Evolutionary conservation across 2,113 vertebrate species (phyloP), one percentile per base, ranked within the genome.

Genomic region (Spea bombifrons): DNA sequence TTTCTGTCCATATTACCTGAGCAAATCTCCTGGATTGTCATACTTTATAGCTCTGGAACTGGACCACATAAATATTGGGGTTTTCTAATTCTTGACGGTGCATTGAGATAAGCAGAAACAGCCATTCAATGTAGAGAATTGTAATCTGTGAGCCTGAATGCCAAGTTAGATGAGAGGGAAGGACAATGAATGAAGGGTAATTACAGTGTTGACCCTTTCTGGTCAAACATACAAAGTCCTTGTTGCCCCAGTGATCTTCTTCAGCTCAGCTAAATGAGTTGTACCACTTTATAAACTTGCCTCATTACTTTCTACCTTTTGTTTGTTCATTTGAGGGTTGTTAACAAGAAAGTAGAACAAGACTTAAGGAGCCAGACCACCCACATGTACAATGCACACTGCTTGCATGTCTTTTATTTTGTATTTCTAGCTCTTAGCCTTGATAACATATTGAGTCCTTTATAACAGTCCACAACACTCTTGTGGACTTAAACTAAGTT

Each of bases 361-460:
- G 80, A 46, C 50, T 73, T 59, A 74, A 59, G 63, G 46, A 78
- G n/a, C 52, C 16, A 80, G 75, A 81, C 82, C 79, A 81, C 79
- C 82, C 82, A 78, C 57, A 74, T 68, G 66, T 63, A 66, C 78
- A 73, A 48, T 80, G 71, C 78, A 71, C 71, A 80, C 50, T 73
- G 71, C 71, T 65, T 74, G 74, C 64, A 80, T 80, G 78, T 66
- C 70, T 74, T 80, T 80, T 80, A 80, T 68, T 63, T 80, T 73
- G 77, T 71, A 67, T 70, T 79, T 80, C 71, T 53, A 74, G 70
- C 64, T 74, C 0, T 4, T 69, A 84, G 81, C 71, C 59, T 85
- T 15, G 10, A 83, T 84, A 82, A 84, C 76, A 87, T 85, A 77
- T 71, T 61, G 75, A 77, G 47, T 80, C 71, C 78, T 80, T 80